A percentile compares a stretch with the other conserved stretches of the same genome.
Conservation (phyloP, 1,140 invertebrate genomes). For the Cyphomyrmex costatus region DNA sequence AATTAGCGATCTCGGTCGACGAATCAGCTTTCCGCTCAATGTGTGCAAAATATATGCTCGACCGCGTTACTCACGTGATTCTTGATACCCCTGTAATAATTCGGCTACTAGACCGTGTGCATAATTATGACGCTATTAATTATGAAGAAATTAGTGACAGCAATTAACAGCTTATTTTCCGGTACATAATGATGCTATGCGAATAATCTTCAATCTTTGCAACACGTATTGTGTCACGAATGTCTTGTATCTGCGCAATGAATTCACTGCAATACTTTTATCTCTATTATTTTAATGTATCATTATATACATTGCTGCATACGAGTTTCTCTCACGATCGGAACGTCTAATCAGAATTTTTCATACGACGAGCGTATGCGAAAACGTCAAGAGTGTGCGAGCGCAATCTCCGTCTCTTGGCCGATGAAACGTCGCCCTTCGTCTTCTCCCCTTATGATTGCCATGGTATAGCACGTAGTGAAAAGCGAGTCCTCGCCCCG, state of each 20-base stretch:
- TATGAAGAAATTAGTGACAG: not conserved
- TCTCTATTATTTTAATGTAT: not conserved
- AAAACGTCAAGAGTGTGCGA: conserved; percentile 34
- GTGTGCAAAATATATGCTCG: not conserved
- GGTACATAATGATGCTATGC: not conserved
- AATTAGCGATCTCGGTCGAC: conserved; percentile 70
- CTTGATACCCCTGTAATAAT: conserved; percentile 36
- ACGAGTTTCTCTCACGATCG: conserved; percentile 20
- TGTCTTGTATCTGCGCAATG: not conserved
- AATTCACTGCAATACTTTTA: not conserved
- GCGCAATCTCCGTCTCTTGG: conserved; percentile 26
- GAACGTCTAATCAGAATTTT: conserved; percentile 54
- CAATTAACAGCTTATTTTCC: not conserved
- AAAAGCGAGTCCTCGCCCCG: conserved; percentile 61
- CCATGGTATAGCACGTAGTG: conserved; percentile 27
- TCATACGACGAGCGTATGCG: conserved; percentile 17
- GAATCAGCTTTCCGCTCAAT: conserved; percentile 32
- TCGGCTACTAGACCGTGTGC: conserved; percentile 14
- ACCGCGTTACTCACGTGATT: conserved; percentile 19
- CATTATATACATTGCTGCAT: not conserved
- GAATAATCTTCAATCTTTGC: not conserved
- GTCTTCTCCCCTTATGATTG: conserved; percentile 45
- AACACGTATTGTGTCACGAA: not conserved
- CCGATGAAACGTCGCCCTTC: conserved; percentile 41
- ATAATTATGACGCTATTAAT: conserved; percentile 43